These are phyloP conservation scores for Rhagoletis zephyria DNA, from an alignment of 1,140 invertebrate species.

Conservation along the genomic window DNA sequence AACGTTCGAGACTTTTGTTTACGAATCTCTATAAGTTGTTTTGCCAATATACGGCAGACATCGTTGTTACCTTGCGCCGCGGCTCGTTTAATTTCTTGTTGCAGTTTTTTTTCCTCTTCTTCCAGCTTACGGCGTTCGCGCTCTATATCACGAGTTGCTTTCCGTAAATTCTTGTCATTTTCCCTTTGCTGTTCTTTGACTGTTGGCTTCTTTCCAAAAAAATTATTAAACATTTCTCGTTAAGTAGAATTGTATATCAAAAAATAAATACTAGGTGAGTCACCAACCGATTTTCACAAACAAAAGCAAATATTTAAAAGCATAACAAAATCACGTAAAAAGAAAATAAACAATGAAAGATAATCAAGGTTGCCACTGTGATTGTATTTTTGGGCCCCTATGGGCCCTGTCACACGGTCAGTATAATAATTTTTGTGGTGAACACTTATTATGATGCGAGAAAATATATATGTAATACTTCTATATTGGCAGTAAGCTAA, in stretches of 20 bases:
- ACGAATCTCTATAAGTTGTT: conserved; percentile 88
- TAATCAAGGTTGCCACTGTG: no score
- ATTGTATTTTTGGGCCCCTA: no score
- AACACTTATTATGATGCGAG: no score
- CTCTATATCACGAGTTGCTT: conserved; percentile 87
- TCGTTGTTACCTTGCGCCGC: conserved; percentile 90
- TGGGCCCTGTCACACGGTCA: no score
- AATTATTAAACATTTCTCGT: conserved; percentile 72
- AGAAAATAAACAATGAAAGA: conserved; percentile 29
- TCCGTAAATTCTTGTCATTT: conserved; percentile 85
- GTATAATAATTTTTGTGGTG: no score
- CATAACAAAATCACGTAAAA: no score
- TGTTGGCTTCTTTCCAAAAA: conserved; percentile 76
- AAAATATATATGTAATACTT: no score
- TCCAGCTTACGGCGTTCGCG: conserved; percentile 86
- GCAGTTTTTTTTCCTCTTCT: conserved; percentile 92
- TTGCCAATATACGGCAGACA: conserved; percentile 86
- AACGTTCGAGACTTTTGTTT: conserved; percentile 90
- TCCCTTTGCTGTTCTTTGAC: conserved; percentile 83
- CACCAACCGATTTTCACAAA: conserved; percentile 13
- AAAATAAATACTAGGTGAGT: conserved; percentile 16
- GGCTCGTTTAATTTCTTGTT: conserved; percentile 90
- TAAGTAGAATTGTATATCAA: neutral
- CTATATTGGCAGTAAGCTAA: no score
- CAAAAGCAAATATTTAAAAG: neutral